Evolutionary conservation across 2,888 invertebrate genomes (phyloP).

Genomic region (Sinodicranocentrus sp.): DNA sequence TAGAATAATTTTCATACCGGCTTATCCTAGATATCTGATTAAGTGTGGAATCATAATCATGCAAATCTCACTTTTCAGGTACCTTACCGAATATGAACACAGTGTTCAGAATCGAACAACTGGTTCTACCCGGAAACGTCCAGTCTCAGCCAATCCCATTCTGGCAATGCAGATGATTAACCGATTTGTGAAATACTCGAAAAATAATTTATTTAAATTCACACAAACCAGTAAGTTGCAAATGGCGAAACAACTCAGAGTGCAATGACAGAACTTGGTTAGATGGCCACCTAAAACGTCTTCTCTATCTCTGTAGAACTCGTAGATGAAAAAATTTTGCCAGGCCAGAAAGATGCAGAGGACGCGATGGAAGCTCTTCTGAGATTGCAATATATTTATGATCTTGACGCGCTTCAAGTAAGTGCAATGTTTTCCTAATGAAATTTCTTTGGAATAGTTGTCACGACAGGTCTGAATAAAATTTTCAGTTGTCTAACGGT

Average conservation of each 20-base stretch:
- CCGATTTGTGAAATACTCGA: slow-evolving; percentile 48
- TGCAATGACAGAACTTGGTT: no score
- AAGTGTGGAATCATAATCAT: no score
- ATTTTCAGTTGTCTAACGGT: slow-evolving; percentile 30
- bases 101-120: not conserved
- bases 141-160: slow-evolving; percentile 41
- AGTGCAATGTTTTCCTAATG: not conserved
- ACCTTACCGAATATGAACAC: slow-evolving; percentile 23
- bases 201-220: not conserved
- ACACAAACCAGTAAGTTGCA: slow-evolving; percentile 3
- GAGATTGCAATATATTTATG: slow-evolving; percentile 73
- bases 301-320: not conserved
- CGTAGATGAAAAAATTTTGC: slow-evolving; percentile 40
- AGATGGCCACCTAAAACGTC: no score
- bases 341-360: slow-evolving; percentile 57
- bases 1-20: not conserved
- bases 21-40: no score
- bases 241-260: no score
- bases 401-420: slow-evolving; percentile 66
- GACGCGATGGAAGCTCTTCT: slow-evolving; percentile 72
- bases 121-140: not conserved
- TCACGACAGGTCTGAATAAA: not conserved
- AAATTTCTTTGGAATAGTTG: not conserved
- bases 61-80: not conserved
- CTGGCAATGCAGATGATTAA: slow-evolving; percentile 56